Evolutionary conservation across 2,113 vertebrate species (phyloP).

Genomic region (Takifugu bimaculatus): DNA sequence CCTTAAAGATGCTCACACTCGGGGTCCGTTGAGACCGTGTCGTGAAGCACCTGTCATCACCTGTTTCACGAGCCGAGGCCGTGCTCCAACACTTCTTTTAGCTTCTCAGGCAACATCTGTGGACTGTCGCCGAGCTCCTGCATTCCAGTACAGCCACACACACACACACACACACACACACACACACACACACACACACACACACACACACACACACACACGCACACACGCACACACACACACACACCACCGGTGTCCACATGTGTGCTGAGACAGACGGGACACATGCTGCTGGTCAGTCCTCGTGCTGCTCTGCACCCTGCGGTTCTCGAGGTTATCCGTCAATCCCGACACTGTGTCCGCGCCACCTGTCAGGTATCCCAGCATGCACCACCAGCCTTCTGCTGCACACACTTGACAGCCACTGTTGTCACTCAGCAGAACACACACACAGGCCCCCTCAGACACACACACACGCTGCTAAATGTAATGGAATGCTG

Average conservation of each 20-base stretch:
- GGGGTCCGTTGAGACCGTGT: conserved; percentile 26
- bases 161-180: conserved; percentile 9
- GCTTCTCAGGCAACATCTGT: conserved; percentile 50
- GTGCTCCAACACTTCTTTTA: conserved; percentile 43
- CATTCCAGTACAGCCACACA: background rate
- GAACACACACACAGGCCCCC: conserved; percentile 19
- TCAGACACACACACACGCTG: background rate
- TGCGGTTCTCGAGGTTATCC: conserved; percentile 62
- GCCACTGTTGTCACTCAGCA: conserved; percentile 31
- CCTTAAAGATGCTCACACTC: conserved; percentile 19
- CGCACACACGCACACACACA: conserved; percentile 4
- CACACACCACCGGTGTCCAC: conserved; percentile 1
- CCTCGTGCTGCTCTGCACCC: conserved; percentile 22
- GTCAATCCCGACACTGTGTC: conserved; percentile 51
- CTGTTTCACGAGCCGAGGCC: conserved; percentile 39
- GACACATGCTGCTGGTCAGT: conserved; percentile 10
- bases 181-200: conserved; percentile 7
- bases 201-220: no score
- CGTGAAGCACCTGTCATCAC: conserved; percentile 56
- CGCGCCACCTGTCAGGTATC: conserved; percentile 58
- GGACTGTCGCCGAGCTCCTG: conserved; percentile 33
- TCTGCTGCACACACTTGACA: conserved; percentile 51
- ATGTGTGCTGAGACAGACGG: no score
- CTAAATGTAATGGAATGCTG: no score
- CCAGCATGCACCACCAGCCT: conserved; percentile 55